Evolutionary conservation across 2,797 vertebrate species (phyloP), one percentile per base, ranked within the genome.

Genomic region (Pipistrellus pipistrellus): DNA sequence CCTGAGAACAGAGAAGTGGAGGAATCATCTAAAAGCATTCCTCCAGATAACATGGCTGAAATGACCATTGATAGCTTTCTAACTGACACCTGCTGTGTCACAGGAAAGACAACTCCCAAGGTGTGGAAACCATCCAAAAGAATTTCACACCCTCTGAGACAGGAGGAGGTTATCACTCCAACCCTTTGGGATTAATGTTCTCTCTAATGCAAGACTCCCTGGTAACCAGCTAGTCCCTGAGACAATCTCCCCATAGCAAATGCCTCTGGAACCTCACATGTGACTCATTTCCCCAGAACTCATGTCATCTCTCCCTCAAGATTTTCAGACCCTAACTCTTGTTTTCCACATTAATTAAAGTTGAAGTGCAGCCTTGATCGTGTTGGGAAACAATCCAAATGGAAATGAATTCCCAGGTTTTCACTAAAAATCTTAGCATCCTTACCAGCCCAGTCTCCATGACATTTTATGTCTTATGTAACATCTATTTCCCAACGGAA

Each of bases 391-490:
- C 94, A 90, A 93, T 91, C 53, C 59, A 88, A 78, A 76, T 84
- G 35, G 90, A 96, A 96, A 93, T 53, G 51, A 90, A 85, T 86
- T 93, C 88, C 85, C 41, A 92, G 78, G 59, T 94, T 95, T 88
- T 96, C 95, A 89, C 75, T 85, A 92, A 92, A 90, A 87, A 46
- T 51, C 32, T 25, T 41, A 84, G 15, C 2, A 6, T 51, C 91
- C 80, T 94, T 51, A 85, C 17, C 46, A 77, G 84, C 86, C 64
- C 84, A 80, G 78, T 72, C 13, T 38, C 75, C 57, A 82, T 85
- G 92, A 92, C 53, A 85, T 88, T 90, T 78, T 88, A 44, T 15
- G 15, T 90, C 85, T 97, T 96, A 96, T 72, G 75, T 86, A 97
- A 95, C 38, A 14, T 75, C 59, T 71, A 12, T 78, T 95, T 88